Evolutionary conservation across 2,113 vertebrate genomes (phyloP), one percentile per base, ranked within the genome.

Genomic region (Microcebus jonahi): DNA sequence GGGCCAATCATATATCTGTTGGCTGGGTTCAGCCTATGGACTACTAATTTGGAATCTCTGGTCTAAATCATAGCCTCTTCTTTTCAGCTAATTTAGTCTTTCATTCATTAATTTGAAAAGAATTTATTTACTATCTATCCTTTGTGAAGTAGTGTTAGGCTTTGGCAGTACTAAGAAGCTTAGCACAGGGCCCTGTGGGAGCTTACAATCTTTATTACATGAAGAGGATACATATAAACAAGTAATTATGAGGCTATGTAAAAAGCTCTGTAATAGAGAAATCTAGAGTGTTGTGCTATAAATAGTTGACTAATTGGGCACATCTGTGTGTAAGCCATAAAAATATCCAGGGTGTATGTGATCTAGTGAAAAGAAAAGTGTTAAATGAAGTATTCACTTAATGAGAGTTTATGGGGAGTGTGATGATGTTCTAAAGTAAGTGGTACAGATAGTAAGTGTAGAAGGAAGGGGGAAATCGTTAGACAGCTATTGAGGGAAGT

Each of bases 101-200:
- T 89, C 23, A 53, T 87, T 92, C 5, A 39, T 76, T 77, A 75
- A 88, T 92, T 94, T 90, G 82, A 48, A 90, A 91, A 96, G 29
- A 7, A n/a, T 75, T 88, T 94, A n/a, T 75, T 81, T 94, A 25
- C 45, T 65, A 23, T 91, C 13, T 85, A 8, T 6, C 45, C 42
- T 90, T 90, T 90, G 55, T 76, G 59, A 88, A 93, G 50, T 8
- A 34, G 5, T 85, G 11, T 15, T 53, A 80, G 76, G 57, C 48
- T 84, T 91, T 91, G 59, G 31, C 34, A 73, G 6, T 63, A 83
- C 29, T 67, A 59, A 79, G 83, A 67, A 57, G 55, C 27, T 65
- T 95, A 84, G 55, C n/a, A 59, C 25, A 82, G 34, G 45, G 27
- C n/a, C 34, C 29, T 88, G 45, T 93, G 71, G 75, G 82, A 63